These are phyloP conservation scores for Colletes latitarsis DNA, from an alignment of 1,140 invertebrate genomes.

Conservation along the genomic window DNA sequence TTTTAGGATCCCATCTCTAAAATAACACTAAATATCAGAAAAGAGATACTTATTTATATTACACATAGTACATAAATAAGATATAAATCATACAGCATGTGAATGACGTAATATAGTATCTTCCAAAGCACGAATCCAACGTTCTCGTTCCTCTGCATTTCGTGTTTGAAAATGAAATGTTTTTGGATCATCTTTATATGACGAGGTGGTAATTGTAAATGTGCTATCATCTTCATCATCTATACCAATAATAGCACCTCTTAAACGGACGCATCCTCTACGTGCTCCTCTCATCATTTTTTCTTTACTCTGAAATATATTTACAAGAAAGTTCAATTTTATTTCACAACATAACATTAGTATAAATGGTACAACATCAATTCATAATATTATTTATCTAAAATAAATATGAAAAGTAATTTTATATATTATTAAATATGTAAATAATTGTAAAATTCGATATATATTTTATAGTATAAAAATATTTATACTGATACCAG, in stretches of 20 bases:
- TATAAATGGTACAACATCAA: no score
- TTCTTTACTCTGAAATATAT: conserved; percentile 92
- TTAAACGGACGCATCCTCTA: conserved; percentile 95
- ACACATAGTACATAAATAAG: neutral
- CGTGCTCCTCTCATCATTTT: conserved; percentile 99
- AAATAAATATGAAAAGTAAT: neutral
- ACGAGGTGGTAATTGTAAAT: conserved; percentile 96
- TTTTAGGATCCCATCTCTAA: conserved; percentile 83
- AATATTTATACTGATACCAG: neutral
- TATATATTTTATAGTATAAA: neutral
- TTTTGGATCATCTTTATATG: conserved; percentile 90
- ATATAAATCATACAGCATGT: conserved; percentile 80
- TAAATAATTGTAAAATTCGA: neutral
- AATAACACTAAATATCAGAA: conserved; percentile 12
- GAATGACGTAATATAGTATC: conserved; percentile 95
- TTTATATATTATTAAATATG: neutral
- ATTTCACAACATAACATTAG: neutral
- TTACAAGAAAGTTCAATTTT: neutral
- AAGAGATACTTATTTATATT: neutral
- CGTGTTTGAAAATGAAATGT: conserved; percentile 98
- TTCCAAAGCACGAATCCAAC: conserved; percentile 97
- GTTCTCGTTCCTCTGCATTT: conserved; percentile 95
- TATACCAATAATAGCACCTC: conserved; percentile 98
- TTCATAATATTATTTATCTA: neutral
- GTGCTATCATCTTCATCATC: conserved; percentile 99